These are phyloP conservation scores for Hemistola chrysoprasaria DNA, from an alignment of 2,888 invertebrate species.

Conservation along the genomic window DNA sequence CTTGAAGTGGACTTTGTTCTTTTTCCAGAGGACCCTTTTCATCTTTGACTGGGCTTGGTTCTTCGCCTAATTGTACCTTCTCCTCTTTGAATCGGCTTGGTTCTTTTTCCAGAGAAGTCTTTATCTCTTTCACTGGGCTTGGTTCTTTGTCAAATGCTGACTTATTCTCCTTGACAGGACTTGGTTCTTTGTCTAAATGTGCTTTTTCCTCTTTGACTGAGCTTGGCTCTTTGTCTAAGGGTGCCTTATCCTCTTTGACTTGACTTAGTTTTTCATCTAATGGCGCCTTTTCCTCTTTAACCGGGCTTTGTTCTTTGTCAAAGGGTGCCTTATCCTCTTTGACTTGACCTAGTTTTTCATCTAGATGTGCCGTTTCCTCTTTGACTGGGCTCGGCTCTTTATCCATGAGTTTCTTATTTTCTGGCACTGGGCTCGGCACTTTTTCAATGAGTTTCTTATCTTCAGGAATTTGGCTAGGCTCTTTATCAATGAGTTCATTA, in stretches of 20 bases:
- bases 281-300: conserved; percentile 8
- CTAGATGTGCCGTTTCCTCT: background rate
- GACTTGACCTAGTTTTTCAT: background rate
- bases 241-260: conserved; percentile 6
- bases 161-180: conserved; percentile 4
- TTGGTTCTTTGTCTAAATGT: conserved; percentile 5
- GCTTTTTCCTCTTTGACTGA: background rate
- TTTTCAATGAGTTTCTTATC: conserved; percentile 7
- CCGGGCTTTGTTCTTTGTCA: conserved; percentile 18
- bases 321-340: conserved; percentile 15
- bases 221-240: conserved; percentile 3
- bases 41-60: conserved; percentile 6
- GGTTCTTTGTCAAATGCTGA: no score
- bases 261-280: background rate
- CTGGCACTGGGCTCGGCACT: conserved; percentile 15
- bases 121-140: no score
- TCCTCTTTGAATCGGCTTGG: no score
- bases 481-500: background rate
- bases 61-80: conserved; percentile 9
- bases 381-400: conserved; percentile 15
- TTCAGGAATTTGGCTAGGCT: background rate
- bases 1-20: no score
- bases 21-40: no score
- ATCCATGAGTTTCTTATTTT: conserved; percentile 13
- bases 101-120: no score